These are phyloP conservation scores for Hafferia zeledoni DNA, from an alignment of 2,797 vertebrate species.

Conservation along the genomic window DNA sequence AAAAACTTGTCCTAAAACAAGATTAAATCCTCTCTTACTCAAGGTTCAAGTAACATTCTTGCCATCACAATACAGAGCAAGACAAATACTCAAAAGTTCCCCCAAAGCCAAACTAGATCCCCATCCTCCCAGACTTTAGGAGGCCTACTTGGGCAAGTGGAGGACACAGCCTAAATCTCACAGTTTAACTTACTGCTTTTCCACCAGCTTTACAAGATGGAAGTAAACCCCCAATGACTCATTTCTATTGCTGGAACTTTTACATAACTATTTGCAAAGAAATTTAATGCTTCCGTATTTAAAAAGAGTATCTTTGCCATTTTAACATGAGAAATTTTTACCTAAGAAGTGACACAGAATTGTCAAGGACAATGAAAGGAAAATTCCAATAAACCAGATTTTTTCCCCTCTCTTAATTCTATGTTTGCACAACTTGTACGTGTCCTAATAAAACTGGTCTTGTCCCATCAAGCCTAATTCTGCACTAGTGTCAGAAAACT, in stretches of 20 bases:
- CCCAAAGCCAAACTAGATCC: not conserved
- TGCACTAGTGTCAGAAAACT: not conserved
- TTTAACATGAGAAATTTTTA: not conserved
- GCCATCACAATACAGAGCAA: not conserved
- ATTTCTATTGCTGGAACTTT: not conserved
- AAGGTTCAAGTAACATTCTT: not conserved
- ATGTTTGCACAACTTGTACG: not conserved
- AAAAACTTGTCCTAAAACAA: not conserved
- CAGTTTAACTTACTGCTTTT: not conserved
- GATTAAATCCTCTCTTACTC: not conserved
- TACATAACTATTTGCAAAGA: not conserved
- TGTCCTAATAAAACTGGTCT: not conserved
- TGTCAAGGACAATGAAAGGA: not conserved
- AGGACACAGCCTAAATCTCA: not conserved
- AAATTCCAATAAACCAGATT: not conserved
- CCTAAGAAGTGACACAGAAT: not conserved
- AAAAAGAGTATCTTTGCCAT: not conserved
- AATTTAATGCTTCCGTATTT: not conserved
- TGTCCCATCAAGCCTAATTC: not conserved
- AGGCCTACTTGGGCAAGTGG: not conserved
- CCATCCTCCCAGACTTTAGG: not conserved
- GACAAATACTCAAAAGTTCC: not conserved
- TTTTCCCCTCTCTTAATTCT: fast-evolving
- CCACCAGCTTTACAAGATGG: not conserved
- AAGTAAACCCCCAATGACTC: not conserved